Base-by-base conservation (phyloP, 53 echinoderm and acorn worm genomes). In the Stichopus horrens region DNA sequence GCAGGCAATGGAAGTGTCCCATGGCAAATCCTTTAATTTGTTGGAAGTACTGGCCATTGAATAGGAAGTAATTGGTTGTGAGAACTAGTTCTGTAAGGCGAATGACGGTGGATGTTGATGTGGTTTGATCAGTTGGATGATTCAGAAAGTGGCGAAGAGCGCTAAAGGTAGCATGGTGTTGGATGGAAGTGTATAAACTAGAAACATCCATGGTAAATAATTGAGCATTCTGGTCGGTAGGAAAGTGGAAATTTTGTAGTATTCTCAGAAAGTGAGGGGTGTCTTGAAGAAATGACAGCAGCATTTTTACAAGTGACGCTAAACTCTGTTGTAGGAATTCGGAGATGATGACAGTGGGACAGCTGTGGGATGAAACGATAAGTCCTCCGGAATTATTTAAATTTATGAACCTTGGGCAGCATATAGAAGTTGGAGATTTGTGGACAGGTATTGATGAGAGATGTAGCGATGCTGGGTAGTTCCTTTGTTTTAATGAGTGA, bases 291-390 rank as follows among this genome's bases (percentile, higher is more conserved):
- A 90, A 90, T 8, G 75, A 83, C 7, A 73, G 83, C 19, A 90
- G 52, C 6, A n/a, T 74, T 7, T 4, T 19, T 5, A 90, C 58
- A 37, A 74, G 37, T 74, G 9, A 74, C 73, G 21, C 56, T 86
- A 86, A 20, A 86, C 9, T 9, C 23, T 16, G 67, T 86, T 86
- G 16, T 86, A 53, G 83, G 53, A 90, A 37, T 73, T 86, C 52
- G 5, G 71, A 86, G 8, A 90, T 85, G 53, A 86, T 76, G 21
- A 86, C 90, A 5, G 90, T 90, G 59, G 86, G 90, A 58, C 86
- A 86, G 16, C 90, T 90, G 54, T 90, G 86, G 18, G 76, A 60
- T 21, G 90, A 86, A 22, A 90, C 57, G 5, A 86, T 86, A 4
- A 76, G 86, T 18, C 86, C 74, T 10, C 90, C 84, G 9, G 83